Conservation (phyloP, 2,113 vertebrate species). For the Cromileptes altivelis region DNA sequence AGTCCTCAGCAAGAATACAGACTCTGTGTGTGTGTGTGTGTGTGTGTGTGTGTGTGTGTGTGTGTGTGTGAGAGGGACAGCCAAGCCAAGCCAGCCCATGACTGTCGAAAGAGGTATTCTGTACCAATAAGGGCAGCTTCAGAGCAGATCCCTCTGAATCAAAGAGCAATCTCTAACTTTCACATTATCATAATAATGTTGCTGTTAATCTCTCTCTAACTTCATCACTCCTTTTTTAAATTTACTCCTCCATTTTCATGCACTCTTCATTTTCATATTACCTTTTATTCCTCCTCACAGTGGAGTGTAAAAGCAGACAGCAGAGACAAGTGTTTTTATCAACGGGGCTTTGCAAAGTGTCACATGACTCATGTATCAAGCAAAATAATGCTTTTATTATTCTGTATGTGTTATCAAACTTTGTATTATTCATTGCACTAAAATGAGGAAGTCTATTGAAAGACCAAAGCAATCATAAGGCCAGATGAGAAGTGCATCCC, state of each 20-base stretch:
- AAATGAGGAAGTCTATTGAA: too few relatives aligned
- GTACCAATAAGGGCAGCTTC: constrained; percentile 24
- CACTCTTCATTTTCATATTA: neutral
- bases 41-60: constrained; percentile 40
- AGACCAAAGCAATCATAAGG: too few relatives aligned
- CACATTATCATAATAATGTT: neutral
- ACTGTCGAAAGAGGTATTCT: neutral
- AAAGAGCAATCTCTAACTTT: constrained; percentile 21
- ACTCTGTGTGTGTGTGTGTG: constrained; percentile 26
- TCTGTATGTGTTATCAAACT: too few relatives aligned
- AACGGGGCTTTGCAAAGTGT: too few relatives aligned
- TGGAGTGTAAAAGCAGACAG: neutral
- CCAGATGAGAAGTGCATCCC: too few relatives aligned
- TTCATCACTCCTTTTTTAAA: neutral
- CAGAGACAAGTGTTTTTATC: too few relatives aligned
- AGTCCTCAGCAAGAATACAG: constrained; percentile 35
- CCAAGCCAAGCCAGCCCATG: too few relatives aligned
- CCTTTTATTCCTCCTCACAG: neutral
- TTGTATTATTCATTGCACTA: too few relatives aligned
- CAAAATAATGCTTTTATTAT: too few relatives aligned
- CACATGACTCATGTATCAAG: too few relatives aligned
- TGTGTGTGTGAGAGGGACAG: constrained; percentile 22
- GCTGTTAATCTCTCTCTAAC: neutral
- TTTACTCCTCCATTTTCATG: neutral
- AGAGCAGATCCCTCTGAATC: constrained; percentile 23